phyloP scores from a whole-genome alignment of 2,113 vertebrate genomes.

The Neopipo cinnamomea region DNA sequence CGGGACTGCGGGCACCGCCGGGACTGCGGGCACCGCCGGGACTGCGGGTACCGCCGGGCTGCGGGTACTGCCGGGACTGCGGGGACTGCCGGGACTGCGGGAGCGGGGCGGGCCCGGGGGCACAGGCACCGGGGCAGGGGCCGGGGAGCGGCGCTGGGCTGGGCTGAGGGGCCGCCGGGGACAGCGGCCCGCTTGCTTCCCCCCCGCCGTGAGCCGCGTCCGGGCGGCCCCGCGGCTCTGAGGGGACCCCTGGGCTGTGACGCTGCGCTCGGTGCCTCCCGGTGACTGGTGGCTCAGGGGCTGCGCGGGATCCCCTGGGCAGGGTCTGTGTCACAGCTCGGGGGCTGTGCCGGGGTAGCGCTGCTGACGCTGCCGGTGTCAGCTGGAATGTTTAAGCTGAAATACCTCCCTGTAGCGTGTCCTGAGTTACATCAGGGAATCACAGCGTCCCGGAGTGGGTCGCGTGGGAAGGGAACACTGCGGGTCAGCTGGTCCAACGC shows the following conservation, averaged over 20 bases:
- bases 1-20: too few relatives aligned
- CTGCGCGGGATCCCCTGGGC: neutral
- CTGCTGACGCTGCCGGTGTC: neutral
- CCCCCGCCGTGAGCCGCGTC: neutral
- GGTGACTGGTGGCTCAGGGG: neutral
- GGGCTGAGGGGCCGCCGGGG: neutral
- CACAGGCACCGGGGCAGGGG: too few relatives aligned
- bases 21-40: too few relatives aligned
- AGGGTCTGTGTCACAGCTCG: neutral
- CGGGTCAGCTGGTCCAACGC: neutral
- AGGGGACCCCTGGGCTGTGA: neutral
- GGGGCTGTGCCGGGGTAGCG: rapidly evolving
- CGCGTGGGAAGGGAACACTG: neutral
- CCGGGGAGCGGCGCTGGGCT: too few relatives aligned
- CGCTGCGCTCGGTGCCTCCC: neutral
- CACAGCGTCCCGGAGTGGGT: neutral
- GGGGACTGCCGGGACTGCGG: too few relatives aligned
- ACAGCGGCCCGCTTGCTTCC: neutral
- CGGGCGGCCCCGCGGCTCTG: neutral
- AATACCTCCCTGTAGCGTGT: neutral
- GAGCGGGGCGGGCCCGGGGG: too few relatives aligned
- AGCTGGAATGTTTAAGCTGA: too few relatives aligned
- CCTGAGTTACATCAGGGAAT: too few relatives aligned
- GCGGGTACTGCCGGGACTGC: too few relatives aligned
- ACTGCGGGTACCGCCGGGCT: too few relatives aligned